Evolutionary conservation across 2,113 vertebrate species (phyloP).

Genomic region (Pluvialis apricaria): DNA sequence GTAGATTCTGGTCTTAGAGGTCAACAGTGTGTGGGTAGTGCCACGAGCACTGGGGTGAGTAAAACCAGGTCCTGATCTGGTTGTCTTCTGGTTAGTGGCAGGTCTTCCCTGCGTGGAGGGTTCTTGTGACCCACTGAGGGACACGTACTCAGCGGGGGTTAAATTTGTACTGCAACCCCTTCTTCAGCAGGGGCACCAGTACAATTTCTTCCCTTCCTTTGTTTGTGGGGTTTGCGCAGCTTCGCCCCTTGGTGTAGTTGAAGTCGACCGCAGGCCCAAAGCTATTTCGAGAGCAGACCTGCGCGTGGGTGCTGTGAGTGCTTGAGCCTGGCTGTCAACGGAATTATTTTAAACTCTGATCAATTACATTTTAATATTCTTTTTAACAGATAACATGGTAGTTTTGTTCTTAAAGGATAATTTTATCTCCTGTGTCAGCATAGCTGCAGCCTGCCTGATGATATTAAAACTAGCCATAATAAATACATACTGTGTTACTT

Average conservation of each 20-base stretch:
- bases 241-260: fast-evolving
- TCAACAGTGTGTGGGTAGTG: not conserved
- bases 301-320: not conserved
- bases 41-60: not conserved
- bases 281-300: not conserved
- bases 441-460: not conserved
- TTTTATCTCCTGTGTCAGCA: not conserved
- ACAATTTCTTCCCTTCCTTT: no score
- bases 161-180: no score
- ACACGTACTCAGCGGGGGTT: fast-evolving
- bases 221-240: not conserved
- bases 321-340: not conserved
- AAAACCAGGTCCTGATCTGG: not conserved
- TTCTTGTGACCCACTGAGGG: not conserved
- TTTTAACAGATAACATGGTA: not conserved
- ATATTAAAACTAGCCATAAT: not conserved
- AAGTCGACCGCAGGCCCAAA: not conserved
- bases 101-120: no score
- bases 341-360: not conserved
- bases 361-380: not conserved
- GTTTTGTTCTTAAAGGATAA: not conserved
- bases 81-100: no score
- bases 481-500: fast-evolving
- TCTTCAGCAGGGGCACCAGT: not conserved
- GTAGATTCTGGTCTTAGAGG: not conserved